A percentile compares a stretch with the other conserved stretches of the same genome.
Conservation (phyloP, 2,113 vertebrate genomes). For the Microcebus tavaratra region DNA sequence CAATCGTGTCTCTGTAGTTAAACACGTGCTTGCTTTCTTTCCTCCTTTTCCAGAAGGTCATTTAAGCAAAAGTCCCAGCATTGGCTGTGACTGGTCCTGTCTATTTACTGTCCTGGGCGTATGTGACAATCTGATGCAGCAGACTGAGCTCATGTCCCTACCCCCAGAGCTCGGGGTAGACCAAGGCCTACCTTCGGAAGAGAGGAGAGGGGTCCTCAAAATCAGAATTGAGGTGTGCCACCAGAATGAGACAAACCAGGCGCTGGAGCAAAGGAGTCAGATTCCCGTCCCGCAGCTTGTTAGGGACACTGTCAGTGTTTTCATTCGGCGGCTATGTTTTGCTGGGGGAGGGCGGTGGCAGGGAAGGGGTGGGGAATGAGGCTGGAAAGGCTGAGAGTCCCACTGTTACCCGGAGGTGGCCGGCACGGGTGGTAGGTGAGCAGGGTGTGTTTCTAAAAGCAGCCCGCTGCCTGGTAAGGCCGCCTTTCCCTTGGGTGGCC, state of each 20-base stretch:
- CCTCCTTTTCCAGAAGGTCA: not conserved
- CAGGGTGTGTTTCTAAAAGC: not conserved
- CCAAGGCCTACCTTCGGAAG: not conserved
- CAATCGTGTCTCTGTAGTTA: not conserved
- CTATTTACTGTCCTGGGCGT: not conserved
- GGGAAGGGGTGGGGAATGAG: too few species aligned
- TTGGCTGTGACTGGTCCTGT: not conserved
- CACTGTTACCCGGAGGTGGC: not conserved
- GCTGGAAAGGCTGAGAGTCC: not conserved
- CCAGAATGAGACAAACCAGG: not conserved
- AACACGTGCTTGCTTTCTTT: not conserved
- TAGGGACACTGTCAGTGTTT: not conserved
- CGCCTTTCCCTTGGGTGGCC: not conserved
- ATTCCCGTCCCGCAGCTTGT: too few species aligned
- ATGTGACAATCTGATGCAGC: too few species aligned
- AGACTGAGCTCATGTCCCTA: rapidly evolving
- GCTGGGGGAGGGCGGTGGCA: not conserved
- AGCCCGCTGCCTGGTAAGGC: not conserved
- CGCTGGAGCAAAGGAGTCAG: not conserved
- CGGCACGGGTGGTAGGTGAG: not conserved
- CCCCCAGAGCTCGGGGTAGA: not conserved
- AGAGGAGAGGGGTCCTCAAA: not conserved
- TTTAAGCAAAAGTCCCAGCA: not conserved
- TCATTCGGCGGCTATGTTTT: not conserved
- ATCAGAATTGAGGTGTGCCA: not conserved